Evolutionary conservation across 2,113 vertebrate genomes (phyloP).

Genomic region (Vidua chalybeata): DNA sequence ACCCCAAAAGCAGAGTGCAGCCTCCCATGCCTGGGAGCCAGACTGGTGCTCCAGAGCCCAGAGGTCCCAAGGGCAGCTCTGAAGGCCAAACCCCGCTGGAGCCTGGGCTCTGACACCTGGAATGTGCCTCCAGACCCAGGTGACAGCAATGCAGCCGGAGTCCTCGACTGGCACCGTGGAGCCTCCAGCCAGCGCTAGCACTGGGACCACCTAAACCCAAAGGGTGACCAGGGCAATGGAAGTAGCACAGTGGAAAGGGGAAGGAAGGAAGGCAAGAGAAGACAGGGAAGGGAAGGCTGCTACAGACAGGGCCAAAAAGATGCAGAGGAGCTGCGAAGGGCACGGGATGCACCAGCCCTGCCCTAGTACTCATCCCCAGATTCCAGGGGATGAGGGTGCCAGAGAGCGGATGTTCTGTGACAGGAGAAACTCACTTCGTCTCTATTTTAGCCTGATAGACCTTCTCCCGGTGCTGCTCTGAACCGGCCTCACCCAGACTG

Average conservation of each 20-base stretch:
- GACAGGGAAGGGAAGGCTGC: not conserved
- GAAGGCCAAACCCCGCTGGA: not conserved
- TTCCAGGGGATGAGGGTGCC: not conserved
- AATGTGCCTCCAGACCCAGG: not conserved
- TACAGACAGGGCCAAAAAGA: not conserved
- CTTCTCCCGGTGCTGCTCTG: not conserved
- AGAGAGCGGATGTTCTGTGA: not conserved
- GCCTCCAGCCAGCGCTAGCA: not conserved
- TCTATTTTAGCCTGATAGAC: not conserved
- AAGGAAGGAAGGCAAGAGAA: not conserved
- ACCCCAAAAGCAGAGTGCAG: accelerated
- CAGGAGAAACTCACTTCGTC: not conserved
- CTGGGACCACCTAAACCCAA: not conserved
- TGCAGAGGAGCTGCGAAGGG: not conserved
- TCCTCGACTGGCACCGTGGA: not conserved
- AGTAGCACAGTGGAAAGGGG: not conserved
- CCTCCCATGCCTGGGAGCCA: not conserved
- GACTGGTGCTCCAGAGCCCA: not conserved
- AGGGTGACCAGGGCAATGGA: not conserved
- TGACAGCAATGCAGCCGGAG: not conserved
- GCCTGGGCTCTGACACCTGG: not conserved
- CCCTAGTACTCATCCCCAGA: not conserved
- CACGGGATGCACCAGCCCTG: not conserved
- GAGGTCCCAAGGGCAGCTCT: not conserved
- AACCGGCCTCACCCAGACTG: not conserved